phyloP scores from a whole-genome alignment of 2,888 invertebrate species.

The Tillus elongatus region DNA sequence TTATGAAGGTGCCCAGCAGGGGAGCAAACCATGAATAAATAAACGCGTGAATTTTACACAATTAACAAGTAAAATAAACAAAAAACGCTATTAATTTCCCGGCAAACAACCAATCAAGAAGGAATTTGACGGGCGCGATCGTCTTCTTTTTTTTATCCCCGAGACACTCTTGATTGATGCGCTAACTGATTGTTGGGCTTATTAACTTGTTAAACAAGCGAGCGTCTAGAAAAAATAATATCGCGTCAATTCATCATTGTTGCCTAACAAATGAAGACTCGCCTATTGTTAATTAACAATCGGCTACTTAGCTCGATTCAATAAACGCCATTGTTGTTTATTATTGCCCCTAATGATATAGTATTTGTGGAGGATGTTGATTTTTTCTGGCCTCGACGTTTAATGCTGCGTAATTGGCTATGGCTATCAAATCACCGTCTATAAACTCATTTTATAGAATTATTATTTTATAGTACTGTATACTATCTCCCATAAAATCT shows the following conservation, averaged over 20 bases:
- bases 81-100: conserved; percentile 41
- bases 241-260: conserved; percentile 37
- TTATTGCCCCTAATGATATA: conserved; percentile 3
- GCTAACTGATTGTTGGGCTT: conserved; percentile 42
- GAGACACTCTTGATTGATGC: conserved; percentile 37
- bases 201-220: conserved; percentile 43
- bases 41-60: conserved; percentile 46
- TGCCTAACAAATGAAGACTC: conserved; percentile 19
- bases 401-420: too few relatives aligned
- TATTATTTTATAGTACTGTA: too few relatives aligned
- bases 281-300: conserved; percentile 38
- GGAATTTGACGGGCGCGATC: conserved; percentile 36
- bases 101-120: conserved; percentile 41
- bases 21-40: conserved; percentile 43
- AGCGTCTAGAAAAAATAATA: conserved; percentile 25
- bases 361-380: too few relatives aligned
- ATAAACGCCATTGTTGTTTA: conserved; percentile 1
- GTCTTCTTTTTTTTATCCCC: conserved; percentile 16
- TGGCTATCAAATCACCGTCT: too few relatives aligned
- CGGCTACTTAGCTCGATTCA: conserved; percentile 20
- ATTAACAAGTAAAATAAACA: conserved; percentile 45
- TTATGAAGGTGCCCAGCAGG: conserved; percentile 38
- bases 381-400: too few relatives aligned
- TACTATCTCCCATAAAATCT: too few relatives aligned
- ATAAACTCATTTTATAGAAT: too few relatives aligned